Evolutionary conservation across 2,797 vertebrate species (phyloP), one percentile per base, ranked within the genome.

Genomic region (Halcyon badia): DNA sequence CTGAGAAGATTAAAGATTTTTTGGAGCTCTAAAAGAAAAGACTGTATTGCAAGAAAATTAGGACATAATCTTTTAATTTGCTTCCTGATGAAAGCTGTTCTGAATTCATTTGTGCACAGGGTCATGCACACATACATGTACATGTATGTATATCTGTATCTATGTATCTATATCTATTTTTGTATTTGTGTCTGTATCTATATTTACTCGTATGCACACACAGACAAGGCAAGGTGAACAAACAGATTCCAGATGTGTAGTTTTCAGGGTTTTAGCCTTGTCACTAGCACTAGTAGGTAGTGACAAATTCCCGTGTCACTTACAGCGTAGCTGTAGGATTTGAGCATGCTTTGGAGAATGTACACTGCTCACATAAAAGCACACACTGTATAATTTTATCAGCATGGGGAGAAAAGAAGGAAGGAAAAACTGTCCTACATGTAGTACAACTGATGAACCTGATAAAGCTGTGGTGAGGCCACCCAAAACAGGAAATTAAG

Each of bases 1-100:
- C 60, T 66, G 66, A 93, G 46, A 95, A 83, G 73, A 94, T 96
- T 83, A 91, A 96, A 91, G 56, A 83, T 26, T 52, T 89, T 72
- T 60, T 80, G 9, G 68, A 87, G 35, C 7, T 85, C 52, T 87
- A 57, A 83, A 80, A 72, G 35, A 70, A 68, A 78, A 85, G 2
- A 65, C 9, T 33, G 42, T 57, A 78, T 57, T 72, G 54, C 58
- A 48, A 42, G 17, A 89, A 94, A 96, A 91, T 65, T 35, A 90
- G 76, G 44, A 78, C 85, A 78, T 18, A 57, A 52, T 54, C 5
- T 3, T 71, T 71, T 58, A 48, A 41, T 54, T 49, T 77, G 76
- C 11, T 66, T 83, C 22, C 48, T 33, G 5, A 70, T 8, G 3
- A 79, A 94, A 91, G 51, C 17, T 39, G 3, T 52, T 91, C 14